Percentiles rank a stretch among this genome's conserved stretches.
phyloP scores from a whole-genome alignment of 2,113 vertebrate species.

The Heliornis fulica region DNA sequence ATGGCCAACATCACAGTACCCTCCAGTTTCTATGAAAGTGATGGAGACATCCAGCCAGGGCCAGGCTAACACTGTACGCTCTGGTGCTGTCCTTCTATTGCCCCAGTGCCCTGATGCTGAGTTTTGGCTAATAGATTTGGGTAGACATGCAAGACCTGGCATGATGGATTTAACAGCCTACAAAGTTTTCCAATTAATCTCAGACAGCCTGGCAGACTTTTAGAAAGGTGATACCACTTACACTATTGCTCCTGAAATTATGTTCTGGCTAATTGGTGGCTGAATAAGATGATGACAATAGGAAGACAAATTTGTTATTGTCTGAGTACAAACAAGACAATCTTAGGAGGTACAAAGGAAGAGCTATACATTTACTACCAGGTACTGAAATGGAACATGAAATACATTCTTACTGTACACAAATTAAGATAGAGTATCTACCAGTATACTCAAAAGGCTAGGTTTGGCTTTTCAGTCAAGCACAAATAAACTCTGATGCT shows the following conservation, averaged over 20 bases:
- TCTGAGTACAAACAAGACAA: background rate
- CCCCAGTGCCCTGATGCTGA: background rate
- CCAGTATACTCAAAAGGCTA: background rate
- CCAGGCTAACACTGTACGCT: background rate
- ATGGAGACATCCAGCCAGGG: background rate
- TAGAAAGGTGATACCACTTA: background rate
- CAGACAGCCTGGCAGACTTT: background rate
- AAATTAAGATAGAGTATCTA: background rate
- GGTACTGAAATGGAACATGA: background rate
- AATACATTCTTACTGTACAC: background rate
- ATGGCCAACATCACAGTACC: background rate
- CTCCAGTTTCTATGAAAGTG: background rate
- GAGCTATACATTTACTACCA: background rate
- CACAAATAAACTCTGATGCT: background rate
- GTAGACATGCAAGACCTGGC: rapidly evolving
- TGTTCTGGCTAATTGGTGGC: background rate
- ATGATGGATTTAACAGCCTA: background rate
- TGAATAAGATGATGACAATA: background rate
- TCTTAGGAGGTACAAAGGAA: background rate
- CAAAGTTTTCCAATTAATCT: background rate
- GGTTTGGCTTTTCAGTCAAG: background rate
- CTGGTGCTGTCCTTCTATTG: background rate
- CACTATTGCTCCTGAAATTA: background rate
- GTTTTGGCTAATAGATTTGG: background rate
- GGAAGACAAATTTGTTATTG: background rate